Evolutionary conservation across 2,888 invertebrate species (phyloP), one percentile per base, ranked within the genome.

Genomic region (Hydropsyche betteni): DNA sequence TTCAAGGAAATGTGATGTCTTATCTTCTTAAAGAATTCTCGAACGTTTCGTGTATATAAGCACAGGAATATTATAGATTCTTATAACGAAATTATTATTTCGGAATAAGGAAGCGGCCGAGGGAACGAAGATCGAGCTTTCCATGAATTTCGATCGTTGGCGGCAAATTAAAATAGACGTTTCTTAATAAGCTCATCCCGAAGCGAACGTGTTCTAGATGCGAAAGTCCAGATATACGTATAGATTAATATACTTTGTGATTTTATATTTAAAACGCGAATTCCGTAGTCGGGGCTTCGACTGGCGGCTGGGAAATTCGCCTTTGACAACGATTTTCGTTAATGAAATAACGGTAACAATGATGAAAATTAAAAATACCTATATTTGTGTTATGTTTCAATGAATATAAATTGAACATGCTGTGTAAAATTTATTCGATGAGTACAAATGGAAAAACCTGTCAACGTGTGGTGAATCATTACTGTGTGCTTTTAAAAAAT

Each of bases 141-240:
- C 36, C 36, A 34, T 34, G 64, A 64, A 64, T 64, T 64, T 64
- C 64, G 64, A 64, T 64, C 64, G 36, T 64, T 64, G 12, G 64
- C 64, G 34, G 64, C 64, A 64, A 64, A 64, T 64, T 64, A 64
- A 64, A 64, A 64, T 64, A 64, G 64, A 64, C 64, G 64, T 64
- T 64, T 64, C 64, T 64, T 64, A 64, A 64, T 64, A 64, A 64
- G 64, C 64, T 64, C 64, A 64, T 64, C 64, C n/a, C 64, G 64
- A n/a, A 44, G 44, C 10, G 64, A 64, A 64, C 64, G 64, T 64
- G 64, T 34, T 64, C 36, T 64, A 64, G 64, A 64, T 64, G 36
- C 64, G 64, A 64, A 64, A 24, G 24, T 44, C 44, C 36, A 36
- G 64, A 64, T 64, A 64, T 64, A 58, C 58, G 6, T 44, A 44